These are phyloP conservation scores for Phrynosoma platyrhinos DNA, from an alignment of 2,113 vertebrate genomes.

Conservation along the genomic window DNA sequence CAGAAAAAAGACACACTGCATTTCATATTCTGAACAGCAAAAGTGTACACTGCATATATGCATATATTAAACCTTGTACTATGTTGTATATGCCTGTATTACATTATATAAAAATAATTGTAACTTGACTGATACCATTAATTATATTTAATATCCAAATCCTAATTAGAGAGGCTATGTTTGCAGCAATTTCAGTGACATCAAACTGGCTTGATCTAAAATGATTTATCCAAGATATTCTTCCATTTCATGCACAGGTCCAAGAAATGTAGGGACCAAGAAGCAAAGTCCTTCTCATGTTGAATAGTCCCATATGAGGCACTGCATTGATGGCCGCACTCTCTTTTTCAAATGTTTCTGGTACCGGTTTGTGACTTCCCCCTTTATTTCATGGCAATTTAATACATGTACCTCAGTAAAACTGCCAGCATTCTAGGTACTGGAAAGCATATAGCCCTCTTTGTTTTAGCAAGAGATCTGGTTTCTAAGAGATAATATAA, in stretches of 20 bases:
- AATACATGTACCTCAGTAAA: slow-evolving; percentile 51
- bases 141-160: slow-evolving; percentile 48
- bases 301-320: not conserved
- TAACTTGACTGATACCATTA: slow-evolving; percentile 19
- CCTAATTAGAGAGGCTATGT: slow-evolving; percentile 39
- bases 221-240: slow-evolving; percentile 44
- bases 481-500: slow-evolving; percentile 26
- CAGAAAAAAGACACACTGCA: slow-evolving; percentile 1
- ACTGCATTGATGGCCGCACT: not conserved
- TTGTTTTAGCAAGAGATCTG: slow-evolving; percentile 8
- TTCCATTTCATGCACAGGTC: not conserved
- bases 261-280: not conserved
- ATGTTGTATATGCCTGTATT: slow-evolving; percentile 11
- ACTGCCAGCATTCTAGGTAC: slow-evolving; percentile 66
- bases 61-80: slow-evolving; percentile 19
- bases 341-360: slow-evolving; percentile 1
- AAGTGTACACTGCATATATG: slow-evolving; percentile 28
- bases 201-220: slow-evolving; percentile 55
- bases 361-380: slow-evolving; percentile 34
- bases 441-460: slow-evolving; percentile 21
- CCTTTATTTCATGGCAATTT: slow-evolving; percentile 11
- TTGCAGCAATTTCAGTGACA: slow-evolving; percentile 54
- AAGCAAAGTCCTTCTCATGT: not conserved
- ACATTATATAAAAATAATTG: slow-evolving; percentile 11
- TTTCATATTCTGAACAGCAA: slow-evolving; percentile 1